These are phyloP conservation scores for Lasiurus cinereus DNA, from an alignment of 2,113 vertebrate genomes.

Conservation along the genomic window DNA sequence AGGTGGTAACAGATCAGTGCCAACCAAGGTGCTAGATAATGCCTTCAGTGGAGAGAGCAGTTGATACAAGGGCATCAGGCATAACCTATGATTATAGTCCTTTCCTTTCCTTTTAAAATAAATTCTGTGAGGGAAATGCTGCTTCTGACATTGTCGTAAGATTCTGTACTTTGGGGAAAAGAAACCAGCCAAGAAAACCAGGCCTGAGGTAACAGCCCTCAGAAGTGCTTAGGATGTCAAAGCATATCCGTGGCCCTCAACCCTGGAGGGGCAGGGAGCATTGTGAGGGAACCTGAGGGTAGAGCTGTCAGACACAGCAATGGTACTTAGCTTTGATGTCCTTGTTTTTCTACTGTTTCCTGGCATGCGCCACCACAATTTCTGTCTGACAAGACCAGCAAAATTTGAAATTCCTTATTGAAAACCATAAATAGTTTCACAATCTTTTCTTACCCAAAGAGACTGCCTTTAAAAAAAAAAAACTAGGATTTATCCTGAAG, in stretches of 20 bases:
- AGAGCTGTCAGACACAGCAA: not conserved
- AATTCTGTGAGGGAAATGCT: slow-evolving; percentile 39
- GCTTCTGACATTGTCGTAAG: slow-evolving; percentile 56
- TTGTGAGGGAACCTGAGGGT: not conserved
- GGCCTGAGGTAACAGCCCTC: not conserved
- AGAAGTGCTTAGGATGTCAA: slow-evolving; percentile 49
- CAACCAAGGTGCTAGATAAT: not conserved
- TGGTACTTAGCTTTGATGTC: not conserved
- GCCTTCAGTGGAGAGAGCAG: not conserved
- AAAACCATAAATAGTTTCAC: slow-evolving; percentile 17
- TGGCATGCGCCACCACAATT: not conserved
- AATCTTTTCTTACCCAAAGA: not conserved
- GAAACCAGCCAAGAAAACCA: not conserved
- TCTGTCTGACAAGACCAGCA: not conserved
- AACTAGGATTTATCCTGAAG: not conserved
- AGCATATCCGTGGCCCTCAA: not conserved
- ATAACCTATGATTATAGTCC: not conserved
- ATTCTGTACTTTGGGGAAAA: not conserved
- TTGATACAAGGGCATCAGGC: not conserved
- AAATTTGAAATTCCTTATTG: not conserved
- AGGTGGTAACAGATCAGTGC: not conserved
- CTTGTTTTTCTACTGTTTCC: not conserved
- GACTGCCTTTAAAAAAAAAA: not conserved
- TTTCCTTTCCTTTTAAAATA: slow-evolving; percentile 53
- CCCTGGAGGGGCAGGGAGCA: not conserved